Conservation (phyloP, 2,888 invertebrate species). For the Crepidodera aurea region DNA sequence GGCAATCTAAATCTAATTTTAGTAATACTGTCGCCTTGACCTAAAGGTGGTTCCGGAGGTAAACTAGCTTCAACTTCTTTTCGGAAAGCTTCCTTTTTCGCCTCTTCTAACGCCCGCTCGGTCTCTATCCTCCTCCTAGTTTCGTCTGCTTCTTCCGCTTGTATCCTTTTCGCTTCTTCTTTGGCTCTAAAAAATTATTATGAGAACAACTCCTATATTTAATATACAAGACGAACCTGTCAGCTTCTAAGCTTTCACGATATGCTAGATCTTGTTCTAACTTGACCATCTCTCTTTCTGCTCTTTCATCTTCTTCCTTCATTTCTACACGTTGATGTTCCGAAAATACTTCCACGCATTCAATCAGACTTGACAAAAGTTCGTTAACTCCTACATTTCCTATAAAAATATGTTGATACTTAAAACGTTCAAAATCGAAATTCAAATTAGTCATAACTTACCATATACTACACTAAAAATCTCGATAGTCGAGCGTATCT, state of each 20-base stretch:
- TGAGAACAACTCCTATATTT: background rate
- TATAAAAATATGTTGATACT: conserved; percentile 47
- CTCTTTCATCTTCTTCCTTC: conserved; percentile 85
- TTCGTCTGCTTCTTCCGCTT: conserved; percentile 77
- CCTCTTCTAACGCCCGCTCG: conserved; percentile 75
- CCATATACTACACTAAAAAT: conserved; percentile 91
- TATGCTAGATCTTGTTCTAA: conserved; percentile 95
- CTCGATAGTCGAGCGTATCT: conserved; percentile 87
- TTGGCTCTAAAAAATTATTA: conserved; percentile 83
- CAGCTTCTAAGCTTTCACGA: conserved; percentile 85
- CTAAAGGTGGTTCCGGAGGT: conserved; percentile 74
- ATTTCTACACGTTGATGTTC: conserved; percentile 82
- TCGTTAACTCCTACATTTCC: conserved; percentile 90
- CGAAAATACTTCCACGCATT: conserved; percentile 85
- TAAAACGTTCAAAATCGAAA: background rate
- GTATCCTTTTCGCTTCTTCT: conserved; percentile 83
- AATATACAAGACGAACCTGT: conserved; percentile 65
- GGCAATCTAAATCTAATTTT: conserved; percentile 86
- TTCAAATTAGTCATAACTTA: conserved; percentile 53
- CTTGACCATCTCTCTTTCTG: conserved; percentile 88
- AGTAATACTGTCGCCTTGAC: conserved; percentile 67
- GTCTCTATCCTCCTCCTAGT: conserved; percentile 78
- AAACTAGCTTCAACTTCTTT: conserved; percentile 71
- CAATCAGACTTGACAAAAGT: conserved; percentile 84
- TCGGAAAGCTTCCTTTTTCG: conserved; percentile 76